Evolutionary conservation across 2,888 invertebrate species (phyloP).

Genomic region (Acanthopleura granulata): DNA sequence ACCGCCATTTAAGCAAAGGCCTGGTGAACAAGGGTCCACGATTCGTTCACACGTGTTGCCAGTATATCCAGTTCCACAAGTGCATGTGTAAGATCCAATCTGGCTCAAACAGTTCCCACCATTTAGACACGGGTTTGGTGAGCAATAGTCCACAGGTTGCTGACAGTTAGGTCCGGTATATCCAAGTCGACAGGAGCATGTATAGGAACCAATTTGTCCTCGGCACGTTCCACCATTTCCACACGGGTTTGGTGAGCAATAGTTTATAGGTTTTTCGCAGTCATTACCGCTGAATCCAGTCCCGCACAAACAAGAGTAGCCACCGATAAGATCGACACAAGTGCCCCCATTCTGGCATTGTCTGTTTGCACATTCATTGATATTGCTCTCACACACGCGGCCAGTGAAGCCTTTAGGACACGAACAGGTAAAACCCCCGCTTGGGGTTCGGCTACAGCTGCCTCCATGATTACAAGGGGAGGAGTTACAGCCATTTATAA

Average conservation of each 20-base stretch:
- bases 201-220: not conserved
- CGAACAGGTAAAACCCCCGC: constrained; percentile 2
- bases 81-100: not conserved
- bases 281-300: constrained; percentile 15
- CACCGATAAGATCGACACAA: not conserved
- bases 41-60: not conserved
- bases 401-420: constrained; percentile 4
- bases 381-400: not conserved
- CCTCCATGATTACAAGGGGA: constrained; percentile 25
- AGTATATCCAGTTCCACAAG: not conserved
- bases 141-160: constrained; percentile 10
- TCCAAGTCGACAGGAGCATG: not conserved
- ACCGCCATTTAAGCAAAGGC: not conserved
- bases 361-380: constrained; percentile 15
- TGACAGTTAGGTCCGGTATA: not conserved
- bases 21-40: not conserved
- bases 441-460: not conserved
- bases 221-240: constrained; percentile 19
- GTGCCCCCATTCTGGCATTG: constrained; percentile 1
- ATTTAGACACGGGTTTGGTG: constrained; percentile 22
- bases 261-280: constrained; percentile 22
- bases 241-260: constrained; percentile 22
- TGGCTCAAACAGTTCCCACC: constrained; percentile 2
- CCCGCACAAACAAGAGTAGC: not conserved
- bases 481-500: constrained; percentile 20